Conservation (phyloP, 2,113 vertebrate genomes). For the Verasper variegatus region DNA sequence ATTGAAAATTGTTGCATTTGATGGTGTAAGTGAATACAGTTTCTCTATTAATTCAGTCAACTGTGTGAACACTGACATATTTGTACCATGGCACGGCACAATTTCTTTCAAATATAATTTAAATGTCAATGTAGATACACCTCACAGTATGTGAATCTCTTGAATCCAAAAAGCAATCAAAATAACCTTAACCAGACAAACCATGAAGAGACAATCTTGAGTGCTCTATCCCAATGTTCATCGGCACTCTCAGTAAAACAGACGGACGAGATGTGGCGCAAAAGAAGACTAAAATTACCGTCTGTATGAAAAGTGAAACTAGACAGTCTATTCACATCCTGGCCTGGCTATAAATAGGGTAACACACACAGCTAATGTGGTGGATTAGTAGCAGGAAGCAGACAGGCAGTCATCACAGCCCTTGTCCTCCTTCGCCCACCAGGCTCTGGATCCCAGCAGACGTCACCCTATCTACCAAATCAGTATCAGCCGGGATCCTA, state of each 20-base stretch:
- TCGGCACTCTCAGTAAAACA: slow-evolving; percentile 56
- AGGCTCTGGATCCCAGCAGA: slow-evolving; percentile 75
- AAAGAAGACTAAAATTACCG: slow-evolving; percentile 79
- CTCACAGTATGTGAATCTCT: slow-evolving; percentile 12
- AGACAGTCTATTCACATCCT: slow-evolving; percentile 83
- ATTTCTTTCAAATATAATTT: neutral
- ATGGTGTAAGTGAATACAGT: neutral
- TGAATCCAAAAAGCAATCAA: slow-evolving; percentile 18
- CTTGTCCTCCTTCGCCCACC: slow-evolving; percentile 61
- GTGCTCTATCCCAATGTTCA: slow-evolving; percentile 44
- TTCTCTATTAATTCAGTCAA: neutral
- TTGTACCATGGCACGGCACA: neutral
- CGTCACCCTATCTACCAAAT: slow-evolving; percentile 80
- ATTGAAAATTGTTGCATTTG: neutral
- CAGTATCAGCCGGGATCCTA: slow-evolving; percentile 73
- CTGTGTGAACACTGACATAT: neutral
- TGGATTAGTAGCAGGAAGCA: slow-evolving; percentile 83
- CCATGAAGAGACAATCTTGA: slow-evolving; percentile 2
- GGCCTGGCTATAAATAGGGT: slow-evolving; percentile 81
- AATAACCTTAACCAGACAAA: slow-evolving; percentile 34
- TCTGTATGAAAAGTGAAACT: slow-evolving; percentile 84
- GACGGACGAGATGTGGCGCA: slow-evolving; percentile 52
- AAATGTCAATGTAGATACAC: neutral
- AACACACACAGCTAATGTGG: slow-evolving; percentile 78
- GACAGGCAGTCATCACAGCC: slow-evolving; percentile 80